Percentiles rank a stretch among this genome's conserved stretches.
These are phyloP conservation scores for Gnathonemus longibarbis DNA, from an alignment of 2,113 vertebrate genomes.

Conservation along the genomic window DNA sequence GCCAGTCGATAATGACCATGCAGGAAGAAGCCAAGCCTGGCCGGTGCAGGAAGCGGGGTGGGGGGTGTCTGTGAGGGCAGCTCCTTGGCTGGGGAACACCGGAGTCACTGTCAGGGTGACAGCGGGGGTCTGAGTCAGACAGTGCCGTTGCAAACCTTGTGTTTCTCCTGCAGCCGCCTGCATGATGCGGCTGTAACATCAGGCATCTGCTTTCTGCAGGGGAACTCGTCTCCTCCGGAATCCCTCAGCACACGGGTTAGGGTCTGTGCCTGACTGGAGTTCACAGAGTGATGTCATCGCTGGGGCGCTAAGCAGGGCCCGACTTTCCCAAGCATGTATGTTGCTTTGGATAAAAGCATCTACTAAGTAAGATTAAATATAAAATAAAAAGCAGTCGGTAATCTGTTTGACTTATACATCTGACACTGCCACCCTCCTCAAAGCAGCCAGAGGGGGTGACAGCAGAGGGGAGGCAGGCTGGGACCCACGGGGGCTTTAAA, in stretches of 20 bases:
- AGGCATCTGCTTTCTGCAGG: not conserved
- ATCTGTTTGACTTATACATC: too few species aligned
- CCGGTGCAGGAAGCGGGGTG: too few species aligned
- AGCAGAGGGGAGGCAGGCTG: not conserved
- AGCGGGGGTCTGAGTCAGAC: not conserved
- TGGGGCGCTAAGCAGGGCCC: not conserved
- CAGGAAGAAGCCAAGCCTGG: conserved; percentile 43
- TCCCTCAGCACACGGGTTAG: not conserved
- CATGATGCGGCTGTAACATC: not conserved
- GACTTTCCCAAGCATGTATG: not conserved
- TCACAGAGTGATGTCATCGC: not conserved
- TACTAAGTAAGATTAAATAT: conserved; percentile 40
- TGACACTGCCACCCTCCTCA: not conserved
- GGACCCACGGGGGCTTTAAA: not conserved
- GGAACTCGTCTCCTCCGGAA: not conserved
- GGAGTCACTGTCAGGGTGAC: not conserved
- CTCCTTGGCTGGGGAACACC: not conserved
- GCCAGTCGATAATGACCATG: conserved; percentile 89
- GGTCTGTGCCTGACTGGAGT: not conserved
- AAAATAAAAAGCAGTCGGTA: too few species aligned
- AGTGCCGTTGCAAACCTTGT: not conserved
- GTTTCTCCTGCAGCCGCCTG: not conserved
- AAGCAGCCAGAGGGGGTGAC: too few species aligned
- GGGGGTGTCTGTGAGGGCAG: not conserved
- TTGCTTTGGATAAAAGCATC: not conserved